Evolutionary conservation across 2,888 invertebrate species (phyloP).

Genomic region (Trissonchulus sp.): DNA sequence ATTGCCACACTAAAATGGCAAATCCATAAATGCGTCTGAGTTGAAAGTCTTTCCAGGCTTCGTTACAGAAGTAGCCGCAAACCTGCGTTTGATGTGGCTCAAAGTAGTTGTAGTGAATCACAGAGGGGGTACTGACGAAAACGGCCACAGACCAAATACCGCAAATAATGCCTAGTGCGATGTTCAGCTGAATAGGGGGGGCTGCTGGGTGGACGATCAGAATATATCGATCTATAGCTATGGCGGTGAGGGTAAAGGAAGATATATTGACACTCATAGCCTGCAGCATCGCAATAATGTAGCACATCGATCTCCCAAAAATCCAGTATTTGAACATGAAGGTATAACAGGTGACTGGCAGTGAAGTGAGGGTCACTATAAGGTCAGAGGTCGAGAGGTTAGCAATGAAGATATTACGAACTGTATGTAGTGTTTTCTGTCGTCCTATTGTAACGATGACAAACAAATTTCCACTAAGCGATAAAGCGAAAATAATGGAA

Average conservation of each 20-base stretch:
- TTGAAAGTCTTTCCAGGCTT: not conserved
- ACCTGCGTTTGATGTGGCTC: not conserved
- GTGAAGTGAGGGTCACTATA: constrained; percentile 2
- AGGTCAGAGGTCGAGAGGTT: constrained; percentile 20
- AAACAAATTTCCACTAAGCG: constrained; percentile 8
- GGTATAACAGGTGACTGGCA: constrained; percentile 18
- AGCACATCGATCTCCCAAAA: constrained; percentile 22
- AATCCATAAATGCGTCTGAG: constrained; percentile 11
- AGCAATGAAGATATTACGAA: constrained; percentile 10
- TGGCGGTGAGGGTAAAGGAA: constrained; percentile 22
- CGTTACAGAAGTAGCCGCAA: constrained; percentile 23
- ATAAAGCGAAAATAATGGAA: constrained; percentile 14
- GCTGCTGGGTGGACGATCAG: constrained; percentile 6
- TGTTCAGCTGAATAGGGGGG: not conserved
- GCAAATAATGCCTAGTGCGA: constrained; percentile 13
- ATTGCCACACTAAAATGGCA: constrained; percentile 20
- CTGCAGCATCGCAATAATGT: constrained; percentile 8
- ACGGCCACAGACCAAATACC: constrained; percentile 16
- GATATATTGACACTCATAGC: constrained; percentile 26
- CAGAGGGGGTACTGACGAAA: constrained; percentile 22
- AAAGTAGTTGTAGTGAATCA: constrained; percentile 2
- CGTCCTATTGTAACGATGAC: constrained; percentile 11
- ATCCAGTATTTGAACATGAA: constrained; percentile 20
- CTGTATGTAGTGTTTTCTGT: constrained; percentile 18
- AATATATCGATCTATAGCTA: constrained; percentile 19